Evolutionary conservation across 2,113 vertebrate genomes (phyloP), one percentile per base, ranked within the genome.

Genomic region (Hydrolagus affinis): DNA sequence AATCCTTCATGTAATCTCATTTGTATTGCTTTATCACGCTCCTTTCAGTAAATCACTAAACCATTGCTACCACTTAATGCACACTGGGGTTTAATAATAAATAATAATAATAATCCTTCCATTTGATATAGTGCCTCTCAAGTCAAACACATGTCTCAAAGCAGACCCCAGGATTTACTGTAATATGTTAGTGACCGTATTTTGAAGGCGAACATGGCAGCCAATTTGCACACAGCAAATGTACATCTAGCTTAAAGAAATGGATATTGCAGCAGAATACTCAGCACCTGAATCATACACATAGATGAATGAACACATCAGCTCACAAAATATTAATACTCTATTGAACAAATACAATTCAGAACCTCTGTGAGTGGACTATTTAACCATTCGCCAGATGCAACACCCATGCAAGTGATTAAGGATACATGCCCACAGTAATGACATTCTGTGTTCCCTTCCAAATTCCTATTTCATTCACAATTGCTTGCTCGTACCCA

Each of bases 381-480:
- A 28, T 83, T 83, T 83, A 83, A 64, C 60, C 28, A 32, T 68
- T 66, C 78, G 21, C 11, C 7, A 64, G 60, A 83, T 8, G 8
- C 30, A 25, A 66, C 23, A 66, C 64, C 32, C 62, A 23, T 83
- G 62, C 66, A 83, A 66, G 62, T 68, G 60, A 68, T 83, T 30
- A 83, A 28, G 32, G 17, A 8, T 83, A 83, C 78, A 66, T 68
- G 78, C 66, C 25, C 32, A 62, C 78, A 68, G 17, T 32, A 68
- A 83, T 68, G 78, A 66, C 64, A 83, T 60, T 83, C 11, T 25
- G 66, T 83, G 78, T 66, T 66, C 62, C 17, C 78, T 83, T 66
- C 62, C 60, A 83, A 83, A 83, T 66, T 80, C 66, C 78, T 83
- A 30, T 83, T 83, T 83, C 60, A 66, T 15, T 66, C 62, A 12